A percentile compares a stretch with the other conserved stretches of the same genome.
Evolutionary conservation across 2,888 invertebrate species (phyloP).

Genomic region (Leucophora obtusa): DNA sequence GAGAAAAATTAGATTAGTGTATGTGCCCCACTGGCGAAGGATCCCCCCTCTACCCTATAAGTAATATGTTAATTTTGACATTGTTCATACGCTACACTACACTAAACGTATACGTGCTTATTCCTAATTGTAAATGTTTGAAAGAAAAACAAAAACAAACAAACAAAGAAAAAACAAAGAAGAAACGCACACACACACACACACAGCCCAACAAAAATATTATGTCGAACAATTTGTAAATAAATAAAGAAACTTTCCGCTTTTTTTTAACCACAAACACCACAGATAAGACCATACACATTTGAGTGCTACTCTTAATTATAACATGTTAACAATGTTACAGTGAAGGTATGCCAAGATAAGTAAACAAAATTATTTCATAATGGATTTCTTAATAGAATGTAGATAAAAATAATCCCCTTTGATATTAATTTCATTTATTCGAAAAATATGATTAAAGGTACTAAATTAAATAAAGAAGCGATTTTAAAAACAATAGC

Average conservation of each 20-base stretch:
- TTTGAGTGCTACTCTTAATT: neutral
- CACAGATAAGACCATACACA: neutral
- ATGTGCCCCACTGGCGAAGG: no score
- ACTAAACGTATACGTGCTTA: conserved; percentile 24
- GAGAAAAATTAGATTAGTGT: no score
- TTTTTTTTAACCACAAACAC: neutral
- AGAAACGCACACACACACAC: neutral
- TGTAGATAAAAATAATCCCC: no score
- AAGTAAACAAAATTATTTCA: no score
- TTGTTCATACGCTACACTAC: conserved; percentile 20
- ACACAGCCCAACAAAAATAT: conserved; percentile 1
- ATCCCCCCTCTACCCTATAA: no score
- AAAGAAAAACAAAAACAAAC: neutral
- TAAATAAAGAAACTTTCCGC: neutral
- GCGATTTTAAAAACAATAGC: no score
- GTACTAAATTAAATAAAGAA: no score
- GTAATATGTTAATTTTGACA: conserved; percentile 31
- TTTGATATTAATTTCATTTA: no score
- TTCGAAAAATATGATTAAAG: no score
- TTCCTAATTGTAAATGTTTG: conserved; percentile 20
- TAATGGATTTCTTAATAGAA: no score
- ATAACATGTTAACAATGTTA: neutral
- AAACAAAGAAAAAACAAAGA: neutral
- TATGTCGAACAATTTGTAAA: neutral
- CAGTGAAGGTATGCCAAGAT: neutral